Evolutionary conservation across 1,140 invertebrate genomes (phyloP).

Genomic region (Aphelenchoides fujianensis): DNA sequence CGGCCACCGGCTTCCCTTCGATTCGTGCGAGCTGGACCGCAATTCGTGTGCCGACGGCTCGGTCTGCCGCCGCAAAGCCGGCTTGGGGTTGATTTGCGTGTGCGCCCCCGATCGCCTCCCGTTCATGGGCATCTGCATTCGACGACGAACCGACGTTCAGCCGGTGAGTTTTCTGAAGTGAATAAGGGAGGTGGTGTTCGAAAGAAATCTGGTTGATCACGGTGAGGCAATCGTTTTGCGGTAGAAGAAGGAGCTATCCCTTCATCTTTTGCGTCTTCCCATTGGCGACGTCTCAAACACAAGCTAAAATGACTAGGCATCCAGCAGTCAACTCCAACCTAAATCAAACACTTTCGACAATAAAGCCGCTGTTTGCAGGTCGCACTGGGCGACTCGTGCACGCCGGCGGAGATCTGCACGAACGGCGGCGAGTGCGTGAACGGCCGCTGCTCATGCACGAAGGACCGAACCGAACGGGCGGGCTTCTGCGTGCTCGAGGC

Average conservation of each 20-base stretch:
- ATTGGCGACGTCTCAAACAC: too few relatives aligned
- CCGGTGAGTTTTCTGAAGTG: slow-evolving; percentile 14
- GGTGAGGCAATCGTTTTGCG: too few relatives aligned
- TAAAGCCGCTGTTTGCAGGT: too few relatives aligned
- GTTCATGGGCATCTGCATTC: slow-evolving; percentile 40
- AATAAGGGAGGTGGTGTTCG: too few relatives aligned
- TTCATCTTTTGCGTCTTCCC: too few relatives aligned
- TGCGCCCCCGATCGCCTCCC: slow-evolving; percentile 39
- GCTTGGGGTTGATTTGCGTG: slow-evolving; percentile 36
- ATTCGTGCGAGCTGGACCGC: neutral
- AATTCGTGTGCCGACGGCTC: slow-evolving; percentile 29
- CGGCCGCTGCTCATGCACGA: slow-evolving; percentile 31
- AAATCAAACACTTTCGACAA: too few relatives aligned
- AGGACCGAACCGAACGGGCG: slow-evolving; percentile 15
- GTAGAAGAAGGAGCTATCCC: too few relatives aligned
- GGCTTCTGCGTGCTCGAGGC: slow-evolving; percentile 38
- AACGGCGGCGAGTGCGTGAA: slow-evolving; percentile 42
- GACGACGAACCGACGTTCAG: slow-evolving; percentile 26
- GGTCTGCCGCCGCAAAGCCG: neutral
- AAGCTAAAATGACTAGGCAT: too few relatives aligned
- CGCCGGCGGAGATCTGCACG: slow-evolving; percentile 42
- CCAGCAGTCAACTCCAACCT: too few relatives aligned
- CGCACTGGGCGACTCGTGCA: slow-evolving; percentile 33
- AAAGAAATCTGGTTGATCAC: too few relatives aligned
- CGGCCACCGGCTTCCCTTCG: slow-evolving; percentile 1